These are phyloP conservation scores for Buceros bicornis DNA, from an alignment of 2,797 vertebrate species.

Conservation along the genomic window DNA sequence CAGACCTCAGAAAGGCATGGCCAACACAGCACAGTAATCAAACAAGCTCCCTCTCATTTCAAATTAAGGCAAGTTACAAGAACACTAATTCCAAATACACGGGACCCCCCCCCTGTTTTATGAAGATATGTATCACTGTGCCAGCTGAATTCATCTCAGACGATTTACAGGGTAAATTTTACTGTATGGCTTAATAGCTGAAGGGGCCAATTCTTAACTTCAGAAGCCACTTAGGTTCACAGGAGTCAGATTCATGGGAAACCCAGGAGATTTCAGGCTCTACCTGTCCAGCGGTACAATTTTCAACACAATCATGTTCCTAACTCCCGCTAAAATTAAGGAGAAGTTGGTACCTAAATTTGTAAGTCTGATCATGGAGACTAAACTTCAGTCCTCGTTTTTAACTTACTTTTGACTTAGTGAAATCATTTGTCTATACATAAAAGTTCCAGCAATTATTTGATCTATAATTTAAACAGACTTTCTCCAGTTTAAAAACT, in stretches of 20 bases:
- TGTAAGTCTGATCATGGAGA: not conserved
- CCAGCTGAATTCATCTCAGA: not conserved
- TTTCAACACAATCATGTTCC: not conserved
- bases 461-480: not conserved
- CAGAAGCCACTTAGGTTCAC: not conserved
- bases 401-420: not conserved
- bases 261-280: not conserved
- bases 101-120: not conserved
- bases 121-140: not conserved
- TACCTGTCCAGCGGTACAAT: not conserved
- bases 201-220: not conserved
- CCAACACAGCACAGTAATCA: not conserved
- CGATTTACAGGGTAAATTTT: not conserved
- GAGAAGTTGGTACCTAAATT: not conserved
- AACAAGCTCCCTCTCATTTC: not conserved
- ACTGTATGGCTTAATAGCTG: not conserved
- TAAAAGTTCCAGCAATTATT: not conserved
- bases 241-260: not conserved
- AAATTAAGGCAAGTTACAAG: not conserved
- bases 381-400: not conserved
- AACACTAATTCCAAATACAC: not conserved
- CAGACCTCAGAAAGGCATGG: not conserved
- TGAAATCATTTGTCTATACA: not conserved
- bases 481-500: not conserved
- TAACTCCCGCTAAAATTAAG: not conserved